Evolutionary conservation across 2,113 vertebrate genomes (phyloP), one percentile per base, ranked within the genome.

Genomic region (Pseudopodoces humilis): DNA sequence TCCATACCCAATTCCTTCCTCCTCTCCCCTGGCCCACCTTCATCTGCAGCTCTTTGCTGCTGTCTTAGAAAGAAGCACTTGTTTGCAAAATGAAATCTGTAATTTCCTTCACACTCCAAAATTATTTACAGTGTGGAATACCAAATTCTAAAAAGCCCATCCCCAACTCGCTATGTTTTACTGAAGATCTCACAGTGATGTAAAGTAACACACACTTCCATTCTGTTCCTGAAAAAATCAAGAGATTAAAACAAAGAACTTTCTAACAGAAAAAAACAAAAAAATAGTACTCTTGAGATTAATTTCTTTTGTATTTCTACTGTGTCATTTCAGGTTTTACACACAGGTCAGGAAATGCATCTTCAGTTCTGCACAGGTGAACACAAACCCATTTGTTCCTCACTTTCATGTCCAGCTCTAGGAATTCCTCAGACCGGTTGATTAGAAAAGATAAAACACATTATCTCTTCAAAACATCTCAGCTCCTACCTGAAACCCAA

Each of bases 281-380:
- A 11, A 75, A 3, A 33, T 18, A 25, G 21, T 4, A 41, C 3
- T 3, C 7, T 46, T 27, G 11, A 1, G 0, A 70, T 27, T 11
- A 10, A 46, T 24, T 81, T 53, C 13, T 46, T 56, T 23, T 3
- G 0, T 23, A 31, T 23, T 49, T 55, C 28, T 39, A 35, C 23
- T 4, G 16, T 8, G 15, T 8, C 1, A 43, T 52, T 83, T 25
- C 18, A 11, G 8, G 20, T 65, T 77, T 84, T n/a, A 78, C 63
- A 59, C 35, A 71, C 23, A 21, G 21, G 39, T 68, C 31, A 70
- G 33, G 35, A 92, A 74, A 81, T 0, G 0, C 0, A 59, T 15
- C 69, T 67, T 47, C 3, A 37, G 18, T 31, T 69, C 20, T 35
- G 44, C 44, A 28, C 49, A 68, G 33, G 49, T 30, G 62, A 89